A percentile compares a stretch with the other conserved stretches of the same genome.
phyloP scores from a whole-genome alignment of 1,140 invertebrate genomes.

The Ganaspis sp. region DNA sequence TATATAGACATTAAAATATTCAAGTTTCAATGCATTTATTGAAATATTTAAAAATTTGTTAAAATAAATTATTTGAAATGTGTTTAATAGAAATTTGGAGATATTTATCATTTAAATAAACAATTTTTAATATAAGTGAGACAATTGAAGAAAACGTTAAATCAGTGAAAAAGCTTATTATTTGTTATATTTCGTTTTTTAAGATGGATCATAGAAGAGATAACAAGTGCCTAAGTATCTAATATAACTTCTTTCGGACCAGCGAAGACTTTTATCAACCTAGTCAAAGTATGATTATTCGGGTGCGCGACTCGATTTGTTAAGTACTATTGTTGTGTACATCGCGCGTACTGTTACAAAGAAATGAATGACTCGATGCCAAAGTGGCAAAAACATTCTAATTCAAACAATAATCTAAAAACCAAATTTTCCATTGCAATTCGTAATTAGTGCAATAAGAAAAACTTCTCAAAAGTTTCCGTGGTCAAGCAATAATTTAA shows the following conservation, averaged over 20 bases:
- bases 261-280: constrained; percentile 73
- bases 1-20: no score
- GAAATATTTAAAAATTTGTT: background rate
- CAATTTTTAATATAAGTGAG: background rate
- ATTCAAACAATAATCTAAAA: background rate
- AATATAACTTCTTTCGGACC: constrained; percentile 74
- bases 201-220: constrained; percentile 69
- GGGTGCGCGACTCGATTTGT: constrained; percentile 24
- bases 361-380: background rate
- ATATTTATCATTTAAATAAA: background rate
- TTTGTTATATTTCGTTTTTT: constrained; percentile 48
- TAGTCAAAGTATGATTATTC: constrained; percentile 58
- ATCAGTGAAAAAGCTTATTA: constrained; percentile 12
- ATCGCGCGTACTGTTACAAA: constrained; percentile 1
- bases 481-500: background rate
- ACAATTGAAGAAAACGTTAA: background rate
- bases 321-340: constrained; percentile 15
- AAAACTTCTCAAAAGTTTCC: background rate
- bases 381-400: background rate
- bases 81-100: background rate
- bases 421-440: background rate
- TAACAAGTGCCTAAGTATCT: constrained; percentile 77
- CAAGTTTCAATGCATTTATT: no score
- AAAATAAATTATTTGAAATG: background rate
- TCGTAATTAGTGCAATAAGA: background rate